Percentiles rank a stretch among this genome's conserved stretches.
phyloP scores from a whole-genome alignment of 2,888 invertebrate genomes.

The Teleiodes luculella region DNA sequence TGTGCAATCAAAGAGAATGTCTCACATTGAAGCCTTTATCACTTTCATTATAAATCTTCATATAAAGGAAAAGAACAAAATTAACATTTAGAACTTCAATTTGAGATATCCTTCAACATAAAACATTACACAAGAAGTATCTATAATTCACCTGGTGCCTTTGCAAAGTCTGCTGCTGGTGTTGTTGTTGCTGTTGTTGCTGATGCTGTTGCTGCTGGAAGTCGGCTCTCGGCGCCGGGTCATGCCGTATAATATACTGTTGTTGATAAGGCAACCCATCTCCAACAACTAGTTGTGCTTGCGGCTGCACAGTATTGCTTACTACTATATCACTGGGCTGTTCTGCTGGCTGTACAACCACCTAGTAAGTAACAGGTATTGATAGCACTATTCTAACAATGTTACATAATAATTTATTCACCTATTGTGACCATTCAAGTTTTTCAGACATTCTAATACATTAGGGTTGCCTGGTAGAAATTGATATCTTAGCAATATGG shows the following conservation, averaged over 20 bases:
- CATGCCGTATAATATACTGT: slow-evolving; percentile 72
- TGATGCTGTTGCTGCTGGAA: slow-evolving; percentile 61
- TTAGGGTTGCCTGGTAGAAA: too few species aligned
- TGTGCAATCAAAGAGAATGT: too few species aligned
- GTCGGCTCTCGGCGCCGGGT: slow-evolving; percentile 52
- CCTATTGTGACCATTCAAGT: too few species aligned
- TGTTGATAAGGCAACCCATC: slow-evolving; percentile 71
- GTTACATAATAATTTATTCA: too few species aligned
- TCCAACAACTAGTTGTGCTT: slow-evolving; percentile 64
- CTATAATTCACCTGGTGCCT: slow-evolving; percentile 48
- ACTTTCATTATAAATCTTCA: too few species aligned
- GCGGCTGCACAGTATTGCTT: slow-evolving; percentile 67
- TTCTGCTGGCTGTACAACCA: slow-evolving; percentile 76
- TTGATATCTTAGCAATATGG: too few species aligned
- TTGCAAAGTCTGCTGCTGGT: slow-evolving; percentile 52
- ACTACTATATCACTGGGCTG: slow-evolving; percentile 77
- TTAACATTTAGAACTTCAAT: neutral
- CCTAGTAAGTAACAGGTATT: slow-evolving; percentile 36
- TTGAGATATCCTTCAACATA: neutral
- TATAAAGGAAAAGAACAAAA: too few species aligned
- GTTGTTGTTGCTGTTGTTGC: slow-evolving; percentile 53
- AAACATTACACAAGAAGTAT: too few species aligned
- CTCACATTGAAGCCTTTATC: too few species aligned
- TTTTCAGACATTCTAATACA: too few species aligned
- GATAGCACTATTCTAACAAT: neutral